Evolutionary conservation across 2,113 vertebrate species (phyloP), one percentile per base, ranked within the genome.

Genomic region (Poecilia latipinna): DNA sequence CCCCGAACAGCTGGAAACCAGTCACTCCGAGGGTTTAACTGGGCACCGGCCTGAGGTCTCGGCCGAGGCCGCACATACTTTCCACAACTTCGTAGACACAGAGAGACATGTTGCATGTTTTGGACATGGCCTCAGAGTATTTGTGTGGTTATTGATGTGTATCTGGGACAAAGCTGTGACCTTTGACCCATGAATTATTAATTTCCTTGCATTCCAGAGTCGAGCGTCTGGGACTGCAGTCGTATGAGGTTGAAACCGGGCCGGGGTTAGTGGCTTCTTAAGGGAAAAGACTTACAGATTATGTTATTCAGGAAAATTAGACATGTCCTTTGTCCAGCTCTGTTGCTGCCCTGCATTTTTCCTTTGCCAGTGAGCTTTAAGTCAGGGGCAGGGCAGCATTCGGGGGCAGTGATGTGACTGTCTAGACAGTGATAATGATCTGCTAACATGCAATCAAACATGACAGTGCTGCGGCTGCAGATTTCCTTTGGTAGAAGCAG

Each of bases 391-490:
- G 29, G 28, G 75, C 62, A 39, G 54, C 62, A 82, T 87, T 77
- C 29, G 26, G 71, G 77, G 76, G 68, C 84, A 79, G 75, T 15
- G 60, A 65, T 71, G 72, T 60, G 76, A 61, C 70, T 79, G 90
- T 92, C 89, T 91, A 93, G 90, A 91, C 91, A 0, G 11, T 37
- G 79, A 79, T 91, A 92, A 91, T 85, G 89, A 91, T 92, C 84
- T 66, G 74, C 61, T 74, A 75, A 68, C 86, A 84, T 77, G 84
- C 69, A 75, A 86, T 70, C 75, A 77, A 77, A 79, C 70, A 72
- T 67, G 74, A 51, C 57, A 61, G 3, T 64, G 26, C 62, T 60
- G 54, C 29, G 31, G 61, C 28, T 1, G 29, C 22, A n/a, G 17
- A 22, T 61, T 42, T 61, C 37, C 31, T 69, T 44, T 54, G 10